These are phyloP conservation scores for Pagetopsis macropterus DNA, from an alignment of 2,797 vertebrate species.

Conservation along the genomic window DNA sequence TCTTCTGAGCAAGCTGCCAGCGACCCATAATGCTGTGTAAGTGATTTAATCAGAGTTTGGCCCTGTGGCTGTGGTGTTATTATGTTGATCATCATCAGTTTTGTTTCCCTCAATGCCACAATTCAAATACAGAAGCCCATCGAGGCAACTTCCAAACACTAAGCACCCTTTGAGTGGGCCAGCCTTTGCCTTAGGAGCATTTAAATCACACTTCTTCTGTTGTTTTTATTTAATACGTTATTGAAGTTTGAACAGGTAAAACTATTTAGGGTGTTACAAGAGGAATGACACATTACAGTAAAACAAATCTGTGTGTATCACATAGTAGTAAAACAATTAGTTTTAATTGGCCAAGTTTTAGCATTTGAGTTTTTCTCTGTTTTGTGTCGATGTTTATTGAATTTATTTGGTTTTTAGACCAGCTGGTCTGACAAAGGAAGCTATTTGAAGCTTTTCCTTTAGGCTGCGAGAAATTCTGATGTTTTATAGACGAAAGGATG, in stretches of 20 bases:
- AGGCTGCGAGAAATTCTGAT: too few relatives aligned
- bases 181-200: too few relatives aligned
- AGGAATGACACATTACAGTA: background rate
- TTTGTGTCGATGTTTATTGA: background rate
- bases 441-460: background rate
- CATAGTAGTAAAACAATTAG: background rate
- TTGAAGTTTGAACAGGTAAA: background rate
- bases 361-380: background rate
- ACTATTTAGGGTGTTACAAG: background rate
- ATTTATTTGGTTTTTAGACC: slow-evolving; percentile 1
- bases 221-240: too few relatives aligned
- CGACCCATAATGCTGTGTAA: slow-evolving; percentile 52
- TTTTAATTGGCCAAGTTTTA: too few relatives aligned
- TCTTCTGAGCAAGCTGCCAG: slow-evolving; percentile 49
- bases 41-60: slow-evolving; percentile 58
- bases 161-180: too few relatives aligned
- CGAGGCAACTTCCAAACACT: slow-evolving; percentile 28
- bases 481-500: background rate
- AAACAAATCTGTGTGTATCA: background rate
- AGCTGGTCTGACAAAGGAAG: background rate
- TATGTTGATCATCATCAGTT: slow-evolving; percentile 58
- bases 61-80: slow-evolving; percentile 48
- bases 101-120: slow-evolving; percentile 36
- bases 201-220: too few relatives aligned
- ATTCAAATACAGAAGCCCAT: slow-evolving; percentile 36